phyloP scores from a whole-genome alignment of 2,888 invertebrate species.

The Stratiomys singularior region DNA sequence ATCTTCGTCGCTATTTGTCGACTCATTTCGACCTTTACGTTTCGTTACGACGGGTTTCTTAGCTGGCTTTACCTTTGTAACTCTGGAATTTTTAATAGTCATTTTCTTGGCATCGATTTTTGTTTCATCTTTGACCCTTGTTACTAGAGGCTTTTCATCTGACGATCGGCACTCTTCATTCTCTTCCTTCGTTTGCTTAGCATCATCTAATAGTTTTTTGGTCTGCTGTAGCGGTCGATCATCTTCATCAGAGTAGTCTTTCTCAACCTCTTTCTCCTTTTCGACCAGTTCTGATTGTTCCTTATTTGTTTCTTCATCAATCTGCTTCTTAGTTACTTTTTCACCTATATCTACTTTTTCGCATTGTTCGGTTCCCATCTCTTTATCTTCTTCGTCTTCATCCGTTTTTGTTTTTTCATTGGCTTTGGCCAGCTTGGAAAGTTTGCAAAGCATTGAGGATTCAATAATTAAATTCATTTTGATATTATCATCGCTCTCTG shows the following conservation, averaged over 20 bases:
- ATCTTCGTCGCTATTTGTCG: slow-evolving; percentile 37
- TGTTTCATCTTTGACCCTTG: slow-evolving; percentile 18
- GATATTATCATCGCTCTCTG: slow-evolving; percentile 64
- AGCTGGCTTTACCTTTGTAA: slow-evolving; percentile 25
- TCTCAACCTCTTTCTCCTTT: slow-evolving; percentile 36
- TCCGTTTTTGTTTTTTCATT: slow-evolving; percentile 3
- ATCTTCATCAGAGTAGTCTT: slow-evolving; percentile 62
- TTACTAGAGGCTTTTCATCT: background rate
- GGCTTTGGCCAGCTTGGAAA: slow-evolving; percentile 27
- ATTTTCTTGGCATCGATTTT: slow-evolving; percentile 35
- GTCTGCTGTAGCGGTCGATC: slow-evolving; percentile 59
- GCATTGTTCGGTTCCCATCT: background rate
- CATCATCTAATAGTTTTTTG: slow-evolving; percentile 50
- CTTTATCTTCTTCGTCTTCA: slow-evolving; percentile 6
- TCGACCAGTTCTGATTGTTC: background rate
- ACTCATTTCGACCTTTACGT: slow-evolving; percentile 25
- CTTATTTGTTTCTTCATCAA: background rate
- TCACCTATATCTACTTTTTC: background rate
- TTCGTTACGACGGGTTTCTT: slow-evolving; percentile 39
- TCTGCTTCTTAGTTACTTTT: background rate
- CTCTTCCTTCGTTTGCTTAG: background rate
- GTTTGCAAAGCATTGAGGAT: slow-evolving; percentile 38
- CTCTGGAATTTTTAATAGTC: slow-evolving; percentile 43
- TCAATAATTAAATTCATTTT: slow-evolving; percentile 63
- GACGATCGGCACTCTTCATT: slow-evolving; percentile 4